These are phyloP conservation scores for Polypterus bichir DNA, from an alignment of 2,113 vertebrate species.

Conservation along the genomic window DNA sequence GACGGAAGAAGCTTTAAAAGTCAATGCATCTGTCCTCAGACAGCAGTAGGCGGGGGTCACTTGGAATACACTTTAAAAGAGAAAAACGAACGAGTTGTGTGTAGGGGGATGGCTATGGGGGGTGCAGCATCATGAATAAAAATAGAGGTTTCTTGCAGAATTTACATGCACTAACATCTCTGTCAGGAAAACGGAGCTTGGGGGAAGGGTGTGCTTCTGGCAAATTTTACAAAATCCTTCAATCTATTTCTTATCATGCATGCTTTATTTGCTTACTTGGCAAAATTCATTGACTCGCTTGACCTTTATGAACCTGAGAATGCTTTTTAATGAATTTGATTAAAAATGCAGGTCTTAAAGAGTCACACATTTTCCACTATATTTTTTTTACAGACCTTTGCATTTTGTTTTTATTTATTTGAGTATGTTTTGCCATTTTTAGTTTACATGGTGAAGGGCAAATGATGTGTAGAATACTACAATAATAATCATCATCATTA, in stretches of 20 bases:
- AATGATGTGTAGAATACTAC: too few species aligned
- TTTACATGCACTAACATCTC: conserved; percentile 20
- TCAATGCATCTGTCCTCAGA: conserved; percentile 42
- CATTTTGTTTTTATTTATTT: neutral
- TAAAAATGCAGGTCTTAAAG: neutral
- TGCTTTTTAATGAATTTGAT: neutral
- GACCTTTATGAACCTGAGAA: neutral
- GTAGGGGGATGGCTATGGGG: conserved; percentile 7
- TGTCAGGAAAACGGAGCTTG: conserved; percentile 12
- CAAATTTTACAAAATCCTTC: neutral
- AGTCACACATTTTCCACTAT: neutral
- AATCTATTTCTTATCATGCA: neutral
- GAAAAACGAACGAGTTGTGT: conserved; percentile 41
- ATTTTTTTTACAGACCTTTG: too few species aligned
- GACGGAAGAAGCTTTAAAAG: conserved; percentile 41
- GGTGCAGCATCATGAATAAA: conserved; percentile 16
- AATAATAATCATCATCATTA: too few species aligned
- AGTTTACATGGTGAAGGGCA: too few species aligned
- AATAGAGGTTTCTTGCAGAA: conserved; percentile 16
- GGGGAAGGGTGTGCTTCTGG: neutral
- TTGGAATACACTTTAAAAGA: conserved; percentile 63
- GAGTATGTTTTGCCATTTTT: neutral
- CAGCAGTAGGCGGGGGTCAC: conserved; percentile 57
- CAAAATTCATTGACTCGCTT: neutral
- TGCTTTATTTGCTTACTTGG: neutral